Base-by-base conservation (phyloP, 2,113 vertebrate species). In the Clarias macrocephalus region DNA sequence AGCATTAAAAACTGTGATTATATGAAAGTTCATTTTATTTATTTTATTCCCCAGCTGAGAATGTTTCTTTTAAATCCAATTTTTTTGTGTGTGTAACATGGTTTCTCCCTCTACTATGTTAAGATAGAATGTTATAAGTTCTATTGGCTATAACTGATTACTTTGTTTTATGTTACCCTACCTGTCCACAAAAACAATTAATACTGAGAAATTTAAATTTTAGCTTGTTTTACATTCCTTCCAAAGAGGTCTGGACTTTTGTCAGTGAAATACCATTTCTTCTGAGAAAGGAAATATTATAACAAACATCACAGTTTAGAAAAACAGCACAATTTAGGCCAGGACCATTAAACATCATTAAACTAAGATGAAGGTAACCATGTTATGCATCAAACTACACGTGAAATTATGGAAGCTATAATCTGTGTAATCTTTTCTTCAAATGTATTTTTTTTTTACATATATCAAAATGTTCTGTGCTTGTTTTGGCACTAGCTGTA, bases 351-450 rank as follows among this genome's bases (percentile, higher is more conserved):
- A 83, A 59, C 18, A 62, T 18, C n/a, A 72, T 84, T 75, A 80
- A 86, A 86, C 62, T 56, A 21, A 80, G 56, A 85, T 72, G 66
- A 88, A 33, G 60, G 18, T 56, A 52, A 85, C 63, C 33, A 77
- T 66, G 65, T 56, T 86, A 85, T 86, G 85, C 87, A 88, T 88
- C 85, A 68, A 37, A 18, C 66, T 73, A 48, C 33, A 90, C 83
- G 80, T 72, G 63, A 80, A 54, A 65, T 48, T 75, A 81, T 83
- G 75, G 84, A 80, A 76, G 62, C 54, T 66, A 30, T 62, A 37
- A 59, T 19, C 28, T 72, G n/a, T 70, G 25, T 80, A 9, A 79
- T 23, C 19, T n/a, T 28, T 63, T 80, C 42, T 79, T 52, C 28
- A 33, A 33, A 33, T 10, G 23, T 60, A 33, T 57, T 13, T 80